phyloP scores from a whole-genome alignment of 2,113 vertebrate genomes.

The Cyprinus carpio region DNA sequence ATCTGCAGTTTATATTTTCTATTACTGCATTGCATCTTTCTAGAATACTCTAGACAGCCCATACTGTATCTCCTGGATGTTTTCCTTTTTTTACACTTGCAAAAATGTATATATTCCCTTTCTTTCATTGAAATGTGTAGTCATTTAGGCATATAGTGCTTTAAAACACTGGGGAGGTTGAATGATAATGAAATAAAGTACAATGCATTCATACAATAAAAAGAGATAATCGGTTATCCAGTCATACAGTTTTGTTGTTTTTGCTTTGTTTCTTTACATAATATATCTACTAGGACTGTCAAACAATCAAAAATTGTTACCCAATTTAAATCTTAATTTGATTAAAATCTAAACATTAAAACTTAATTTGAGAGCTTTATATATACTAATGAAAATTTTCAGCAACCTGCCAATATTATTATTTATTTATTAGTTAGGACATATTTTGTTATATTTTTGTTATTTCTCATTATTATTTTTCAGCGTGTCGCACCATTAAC shows the following conservation, averaged over 20 bases:
- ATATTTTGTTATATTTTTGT: neutral
- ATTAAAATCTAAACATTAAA: too few relatives aligned
- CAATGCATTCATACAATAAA: neutral
- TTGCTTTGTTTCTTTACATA: neutral
- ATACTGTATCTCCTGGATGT: neutral
- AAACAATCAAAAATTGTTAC: neutral
- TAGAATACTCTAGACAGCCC: constrained; percentile 66
- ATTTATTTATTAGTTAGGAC: too few relatives aligned
- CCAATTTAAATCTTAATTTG: neutral
- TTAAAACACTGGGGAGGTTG: neutral
- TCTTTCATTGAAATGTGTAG: neutral
- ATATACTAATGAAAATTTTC: too few relatives aligned
- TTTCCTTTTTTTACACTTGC: neutral
- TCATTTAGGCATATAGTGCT: neutral
- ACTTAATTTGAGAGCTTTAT: too few relatives aligned
- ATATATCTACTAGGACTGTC: neutral
- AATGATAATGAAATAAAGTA: neutral
- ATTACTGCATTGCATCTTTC: constrained; percentile 76
- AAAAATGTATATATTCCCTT: too few relatives aligned
- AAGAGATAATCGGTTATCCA: neutral
- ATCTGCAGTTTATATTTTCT: constrained; percentile 79
- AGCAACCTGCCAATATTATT: too few relatives aligned
- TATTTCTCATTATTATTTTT: neutral
- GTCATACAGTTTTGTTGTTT: neutral
- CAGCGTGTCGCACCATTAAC: neutral